phyloP scores from a whole-genome alignment of 2,113 vertebrate species.

The Tyto alba region DNA sequence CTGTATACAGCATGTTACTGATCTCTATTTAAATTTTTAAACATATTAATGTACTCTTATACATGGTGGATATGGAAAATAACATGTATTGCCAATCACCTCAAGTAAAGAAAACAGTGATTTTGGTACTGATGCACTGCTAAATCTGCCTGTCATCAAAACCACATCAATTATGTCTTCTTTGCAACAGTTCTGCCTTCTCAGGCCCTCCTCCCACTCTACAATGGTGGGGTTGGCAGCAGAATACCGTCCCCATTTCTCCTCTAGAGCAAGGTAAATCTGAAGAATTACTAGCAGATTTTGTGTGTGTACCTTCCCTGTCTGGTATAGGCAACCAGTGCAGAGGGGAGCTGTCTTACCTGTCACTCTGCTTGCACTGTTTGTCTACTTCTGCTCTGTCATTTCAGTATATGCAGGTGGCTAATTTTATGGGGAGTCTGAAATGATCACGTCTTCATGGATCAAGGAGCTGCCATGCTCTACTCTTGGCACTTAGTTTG shows the following conservation, averaged over 20 bases:
- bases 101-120: not conserved
- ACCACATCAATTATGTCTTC: not conserved
- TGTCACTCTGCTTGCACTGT: not conserved
- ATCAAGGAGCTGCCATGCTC: not conserved
- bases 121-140: not conserved
- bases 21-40: not conserved
- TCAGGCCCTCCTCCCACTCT: not conserved
- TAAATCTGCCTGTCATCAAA: not conserved
- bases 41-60: not conserved
- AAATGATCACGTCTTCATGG: not conserved
- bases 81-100: not conserved
- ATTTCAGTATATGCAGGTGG: not conserved
- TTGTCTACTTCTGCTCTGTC: not conserved
- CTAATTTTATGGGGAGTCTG: not conserved
- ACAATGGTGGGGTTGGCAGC: not conserved
- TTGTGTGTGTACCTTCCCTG: not conserved
- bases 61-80: not conserved
- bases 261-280: not conserved
- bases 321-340: fast-evolving
- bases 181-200: not conserved
- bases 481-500: not conserved
- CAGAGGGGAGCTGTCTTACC: not conserved
- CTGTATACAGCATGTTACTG: not conserved
- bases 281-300: not conserved
- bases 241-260: not conserved